These are phyloP conservation scores for Copidosoma floridanum DNA, from an alignment of 1,140 invertebrate genomes.

Conservation along the genomic window DNA sequence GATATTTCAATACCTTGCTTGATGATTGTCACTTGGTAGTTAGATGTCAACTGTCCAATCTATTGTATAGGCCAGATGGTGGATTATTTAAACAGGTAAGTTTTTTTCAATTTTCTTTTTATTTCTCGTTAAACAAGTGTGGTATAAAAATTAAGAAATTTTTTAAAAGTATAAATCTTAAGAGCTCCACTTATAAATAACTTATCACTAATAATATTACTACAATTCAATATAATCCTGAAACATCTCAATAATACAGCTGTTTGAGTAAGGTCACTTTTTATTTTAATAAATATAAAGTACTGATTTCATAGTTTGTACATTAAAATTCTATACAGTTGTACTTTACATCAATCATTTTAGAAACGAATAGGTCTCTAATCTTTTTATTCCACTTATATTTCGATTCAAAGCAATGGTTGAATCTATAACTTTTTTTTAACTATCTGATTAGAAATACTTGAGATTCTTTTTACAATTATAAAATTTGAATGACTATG, in stretches of 20 bases:
- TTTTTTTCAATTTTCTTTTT: slow-evolving; percentile 30
- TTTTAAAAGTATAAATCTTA: slow-evolving; percentile 25
- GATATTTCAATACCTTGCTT: slow-evolving; percentile 95
- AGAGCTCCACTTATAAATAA: slow-evolving; percentile 21
- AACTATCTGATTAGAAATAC: not conserved
- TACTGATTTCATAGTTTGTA: too few species aligned
- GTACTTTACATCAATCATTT: too few species aligned
- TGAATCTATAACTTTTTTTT: not conserved
- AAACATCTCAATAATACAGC: too few species aligned
- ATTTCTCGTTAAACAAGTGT: slow-evolving; percentile 19
- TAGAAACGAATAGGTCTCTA: too few species aligned
- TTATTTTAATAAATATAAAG: too few species aligned
- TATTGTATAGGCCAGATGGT: slow-evolving; percentile 78
- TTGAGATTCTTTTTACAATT: not conserved
- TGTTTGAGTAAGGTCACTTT: too few species aligned
- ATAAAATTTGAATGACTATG: not conserved
- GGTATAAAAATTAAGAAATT: slow-evolving; percentile 30
- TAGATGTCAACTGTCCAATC: slow-evolving; percentile 77
- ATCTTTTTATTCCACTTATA: too few species aligned
- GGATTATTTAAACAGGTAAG: slow-evolving; percentile 87
- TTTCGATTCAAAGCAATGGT: not conserved
- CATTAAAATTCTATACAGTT: too few species aligned
- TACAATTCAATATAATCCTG: too few species aligned
- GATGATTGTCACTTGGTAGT: slow-evolving; percentile 95
- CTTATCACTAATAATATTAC: slow-evolving; percentile 16